phyloP scores from a whole-genome alignment of 2,888 invertebrate genomes.

The Thereva nobilitata region DNA sequence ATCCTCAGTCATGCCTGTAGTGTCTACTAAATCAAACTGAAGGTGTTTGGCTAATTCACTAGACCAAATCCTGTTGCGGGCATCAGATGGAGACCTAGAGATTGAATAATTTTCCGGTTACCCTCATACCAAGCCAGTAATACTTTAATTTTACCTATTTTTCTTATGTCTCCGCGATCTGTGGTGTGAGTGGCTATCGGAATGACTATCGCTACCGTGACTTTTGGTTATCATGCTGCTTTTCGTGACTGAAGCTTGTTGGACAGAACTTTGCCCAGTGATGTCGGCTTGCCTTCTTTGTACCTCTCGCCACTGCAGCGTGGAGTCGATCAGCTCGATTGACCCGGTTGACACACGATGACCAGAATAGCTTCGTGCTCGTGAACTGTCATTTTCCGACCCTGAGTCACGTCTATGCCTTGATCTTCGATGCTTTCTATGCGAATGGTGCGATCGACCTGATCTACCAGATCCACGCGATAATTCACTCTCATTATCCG shows the following conservation, averaged over 20 bases:
- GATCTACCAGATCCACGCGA: conserved; percentile 84
- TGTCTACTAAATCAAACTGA: conserved; percentile 86
- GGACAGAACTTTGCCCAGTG: conserved; percentile 62
- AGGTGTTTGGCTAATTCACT: conserved; percentile 82
- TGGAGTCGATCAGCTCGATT: conserved; percentile 82
- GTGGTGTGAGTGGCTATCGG: conserved; percentile 63
- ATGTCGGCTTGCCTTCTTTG: conserved; percentile 72
- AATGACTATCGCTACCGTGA: conserved; percentile 61
- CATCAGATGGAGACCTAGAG: conserved; percentile 71
- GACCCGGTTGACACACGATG: conserved; percentile 58
- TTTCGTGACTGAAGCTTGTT: conserved; percentile 72
- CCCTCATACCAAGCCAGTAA: background rate
- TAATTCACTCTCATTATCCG: conserved; percentile 88
- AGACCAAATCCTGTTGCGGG: conserved; percentile 71
- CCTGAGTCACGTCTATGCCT: conserved; percentile 75
- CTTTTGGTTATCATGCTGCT: conserved; percentile 61
- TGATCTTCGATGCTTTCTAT: conserved; percentile 73
- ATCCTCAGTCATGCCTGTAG: conserved; percentile 85
- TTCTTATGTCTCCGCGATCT: conserved; percentile 61
- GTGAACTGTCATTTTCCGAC: conserved; percentile 71
- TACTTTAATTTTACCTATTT: conserved; percentile 60
- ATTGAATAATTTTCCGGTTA: background rate
- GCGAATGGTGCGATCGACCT: conserved; percentile 74
- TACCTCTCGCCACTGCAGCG: conserved; percentile 87
- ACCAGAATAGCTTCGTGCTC: conserved; percentile 57